Base-by-base conservation (phyloP, 64 coral and sea anemone genomes). In the Montipora cactus region DNA sequence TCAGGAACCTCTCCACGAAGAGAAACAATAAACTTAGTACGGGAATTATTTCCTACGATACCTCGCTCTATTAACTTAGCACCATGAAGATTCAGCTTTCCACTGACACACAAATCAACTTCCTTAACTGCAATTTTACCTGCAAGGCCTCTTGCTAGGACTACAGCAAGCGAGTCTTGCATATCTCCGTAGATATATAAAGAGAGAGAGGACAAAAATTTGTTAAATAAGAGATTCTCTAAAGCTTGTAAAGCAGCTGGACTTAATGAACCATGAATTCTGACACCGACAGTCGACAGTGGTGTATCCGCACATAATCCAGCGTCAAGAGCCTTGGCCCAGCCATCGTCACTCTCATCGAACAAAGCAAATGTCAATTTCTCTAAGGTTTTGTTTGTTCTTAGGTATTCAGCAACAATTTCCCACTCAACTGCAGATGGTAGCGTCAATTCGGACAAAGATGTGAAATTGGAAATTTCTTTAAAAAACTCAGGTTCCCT, bases 1-100 rank as follows among this genome's bases (percentile, higher is more conserved):
- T n/a, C 47, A 51, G 82, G 82, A 3, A 85, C 15, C 61, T 85
- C 44, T 49, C 82, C 62, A 22, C 9, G 66, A 14, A 85, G 44
- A 70, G 15, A 49, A 46, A 85, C 5, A 49, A 46, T 46, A n/a
- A 85, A 21, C 69, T 67, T 7, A 68, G 7, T 70, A 13, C 69
- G 67, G 8, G 82, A 70, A 20, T 0, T 44, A 22, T 85, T 85
- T 72, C 47, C 66, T 19, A 85, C 28, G 2, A 85, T 44, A 12
- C 62, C 82, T 70, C 44, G 47, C 10, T 72, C n/a, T 11, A 85
- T 44, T 44, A 19, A 49, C 16, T 1, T 11, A 9, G 66, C 61
- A 69, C 66, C 45, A 70, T 4, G 11, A 19, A 19, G 5, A 47
- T 66, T 85, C 8, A 85, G 7, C 45, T 49, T 69, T 22, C 82